Conservation (phyloP, 2,113 vertebrate species). For the Heterocephalus glaber region DNA sequence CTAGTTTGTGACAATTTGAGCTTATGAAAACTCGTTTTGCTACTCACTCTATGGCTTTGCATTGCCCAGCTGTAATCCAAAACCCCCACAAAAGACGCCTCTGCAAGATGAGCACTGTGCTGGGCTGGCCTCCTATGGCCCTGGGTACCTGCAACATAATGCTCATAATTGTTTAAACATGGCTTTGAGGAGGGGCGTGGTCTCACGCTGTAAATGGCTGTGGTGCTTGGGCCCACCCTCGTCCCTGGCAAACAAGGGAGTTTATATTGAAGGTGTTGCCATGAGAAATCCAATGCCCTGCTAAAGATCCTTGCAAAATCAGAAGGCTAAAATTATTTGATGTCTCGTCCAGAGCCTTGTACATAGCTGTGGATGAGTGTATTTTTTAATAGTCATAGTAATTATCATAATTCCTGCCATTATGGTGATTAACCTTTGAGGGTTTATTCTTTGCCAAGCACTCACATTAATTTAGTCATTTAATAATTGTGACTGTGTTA, state of each 20-base stretch:
- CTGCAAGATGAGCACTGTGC: constrained; percentile 66
- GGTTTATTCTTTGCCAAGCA: constrained; percentile 47
- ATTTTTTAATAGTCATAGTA: constrained; percentile 43
- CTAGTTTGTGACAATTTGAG: constrained; percentile 74
- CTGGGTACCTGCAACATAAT: constrained; percentile 68
- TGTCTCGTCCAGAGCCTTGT: constrained; percentile 29
- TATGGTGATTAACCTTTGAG: constrained; percentile 56
- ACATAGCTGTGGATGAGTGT: constrained; percentile 22
- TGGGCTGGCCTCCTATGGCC: constrained; percentile 55
- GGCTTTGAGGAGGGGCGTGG: not conserved
- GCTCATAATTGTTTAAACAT: constrained; percentile 74
- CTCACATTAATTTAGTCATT: constrained; percentile 59
- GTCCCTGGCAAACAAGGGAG: not conserved
- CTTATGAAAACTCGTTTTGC: constrained; percentile 81
- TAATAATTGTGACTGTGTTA: constrained; percentile 32
- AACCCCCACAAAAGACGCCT: constrained; percentile 72
- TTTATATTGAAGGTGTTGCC: not conserved
- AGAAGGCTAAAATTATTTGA: constrained; percentile 48
- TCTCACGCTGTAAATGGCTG: not conserved
- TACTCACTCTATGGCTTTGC: constrained; percentile 68
- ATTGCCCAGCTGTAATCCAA: constrained; percentile 77
- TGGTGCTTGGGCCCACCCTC: not conserved
- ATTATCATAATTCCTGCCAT: constrained; percentile 64
- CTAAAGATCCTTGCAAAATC: constrained; percentile 53
- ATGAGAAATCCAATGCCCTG: not conserved